A percentile compares a stretch with the other conserved stretches of the same genome.
phyloP scores from a whole-genome alignment of 2,797 vertebrate species.

The Falco columbarius region DNA sequence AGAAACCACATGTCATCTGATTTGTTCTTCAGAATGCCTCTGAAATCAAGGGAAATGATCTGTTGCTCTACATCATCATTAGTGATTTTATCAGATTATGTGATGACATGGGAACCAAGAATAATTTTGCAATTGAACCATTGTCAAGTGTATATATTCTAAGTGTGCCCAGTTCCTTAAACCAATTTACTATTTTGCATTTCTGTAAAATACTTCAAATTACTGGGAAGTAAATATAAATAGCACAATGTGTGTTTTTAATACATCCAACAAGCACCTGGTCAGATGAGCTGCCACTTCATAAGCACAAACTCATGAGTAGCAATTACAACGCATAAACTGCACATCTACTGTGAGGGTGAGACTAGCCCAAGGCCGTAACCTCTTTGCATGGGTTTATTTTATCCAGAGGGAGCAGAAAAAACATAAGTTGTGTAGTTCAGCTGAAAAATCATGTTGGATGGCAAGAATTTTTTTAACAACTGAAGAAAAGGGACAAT shows the following conservation, averaged over 20 bases:
- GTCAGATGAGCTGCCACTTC: neutral
- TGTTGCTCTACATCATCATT: neutral
- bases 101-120: neutral
- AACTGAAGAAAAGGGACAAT: neutral
- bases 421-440: neutral
- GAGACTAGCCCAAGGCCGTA: neutral
- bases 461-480: neutral
- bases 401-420: neutral
- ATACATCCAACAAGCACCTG: neutral
- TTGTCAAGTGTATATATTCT: neutral
- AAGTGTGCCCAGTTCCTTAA: neutral
- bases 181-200: neutral
- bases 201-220: neutral
- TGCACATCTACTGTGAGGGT: neutral
- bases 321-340: neutral
- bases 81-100: neutral
- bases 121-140: neutral
- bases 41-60: neutral
- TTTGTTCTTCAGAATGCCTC: neutral
- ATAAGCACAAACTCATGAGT: neutral
- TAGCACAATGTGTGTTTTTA: neutral
- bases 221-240: neutral
- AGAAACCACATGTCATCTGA: neutral
- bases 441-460: neutral
- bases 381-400: neutral